These are phyloP conservation scores for Mellivora capensis DNA, from an alignment of 2,113 vertebrate species.

Conservation along the genomic window DNA sequence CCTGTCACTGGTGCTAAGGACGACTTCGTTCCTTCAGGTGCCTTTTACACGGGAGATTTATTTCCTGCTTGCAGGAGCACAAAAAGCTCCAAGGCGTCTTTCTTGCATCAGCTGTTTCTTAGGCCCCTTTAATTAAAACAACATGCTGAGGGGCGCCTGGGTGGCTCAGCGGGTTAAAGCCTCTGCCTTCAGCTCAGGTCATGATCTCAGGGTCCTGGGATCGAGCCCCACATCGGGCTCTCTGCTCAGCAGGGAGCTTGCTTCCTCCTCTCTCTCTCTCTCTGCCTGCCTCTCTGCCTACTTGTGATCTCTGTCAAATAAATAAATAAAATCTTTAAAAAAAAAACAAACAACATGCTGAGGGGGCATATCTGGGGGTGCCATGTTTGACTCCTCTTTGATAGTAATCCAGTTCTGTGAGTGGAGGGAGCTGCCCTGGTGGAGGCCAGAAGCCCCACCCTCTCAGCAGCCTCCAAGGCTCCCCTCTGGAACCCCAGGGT, in stretches of 20 bases:
- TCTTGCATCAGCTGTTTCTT: not conserved
- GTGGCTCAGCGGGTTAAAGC: no score
- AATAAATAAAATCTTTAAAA: no score
- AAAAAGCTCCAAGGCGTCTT: not conserved
- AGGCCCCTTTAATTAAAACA: not conserved
- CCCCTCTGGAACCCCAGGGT: not conserved
- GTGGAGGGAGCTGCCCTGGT: not conserved
- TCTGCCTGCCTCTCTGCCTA: no score
- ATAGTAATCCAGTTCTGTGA: rapidly evolving
- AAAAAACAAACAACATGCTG: not conserved
- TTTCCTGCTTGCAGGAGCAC: not conserved
- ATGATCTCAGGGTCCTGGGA: no score
- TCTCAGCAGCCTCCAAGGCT: not conserved
- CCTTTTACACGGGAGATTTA: not conserved
- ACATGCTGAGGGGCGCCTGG: no score
- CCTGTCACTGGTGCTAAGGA: not conserved
- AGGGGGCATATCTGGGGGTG: not conserved
- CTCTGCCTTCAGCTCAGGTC: no score
- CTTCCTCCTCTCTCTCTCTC: no score
- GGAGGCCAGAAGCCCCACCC: rapidly evolving
- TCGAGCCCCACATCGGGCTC: no score
- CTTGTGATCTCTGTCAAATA: no score
- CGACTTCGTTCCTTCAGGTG: not conserved
- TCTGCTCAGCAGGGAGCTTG: no score
- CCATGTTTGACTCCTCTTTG: not conserved